Base-by-base conservation (phyloP, 1,140 invertebrate genomes). In the Dysdera silvatica region DNA sequence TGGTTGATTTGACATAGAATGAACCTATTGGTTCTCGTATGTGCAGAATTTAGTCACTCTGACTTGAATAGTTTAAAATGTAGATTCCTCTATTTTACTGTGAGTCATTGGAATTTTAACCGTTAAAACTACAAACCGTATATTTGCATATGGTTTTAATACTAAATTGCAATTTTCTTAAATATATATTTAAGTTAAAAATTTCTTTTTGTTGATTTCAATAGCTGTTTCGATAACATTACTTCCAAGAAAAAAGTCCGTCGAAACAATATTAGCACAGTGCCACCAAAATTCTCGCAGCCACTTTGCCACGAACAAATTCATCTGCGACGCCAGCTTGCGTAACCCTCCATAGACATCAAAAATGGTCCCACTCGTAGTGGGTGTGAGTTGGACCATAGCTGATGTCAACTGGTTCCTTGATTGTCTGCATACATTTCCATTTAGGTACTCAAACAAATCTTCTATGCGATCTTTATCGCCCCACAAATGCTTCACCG, bases 371-470 rank as follows among this genome's bases (percentile, higher is more conserved):
- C 88, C 80, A 3, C 88, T 74, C 32, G 88, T 78, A 58, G 87
- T 85, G 0, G 87, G 87, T 0, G 88, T 90, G 26, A 88, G 79
- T 74, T 90, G 86, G 0, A 86, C 86, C 70, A 71, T 71, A 20
- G 65, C 61, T 7, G 70, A 69, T 8, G 41, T 52, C 12, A 64
- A 37, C 4, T 29, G 16, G 2, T 24, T 33, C 28, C 18, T 3
- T 6, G 20, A 3, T 12, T 33, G 18, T 14, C 4, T 28, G 55
- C 70, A 71, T 1, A 67, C 43, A 2, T 29, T 54, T 18, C 32
- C 23, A 32, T 74, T 71, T 1, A 81, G 61, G 64, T 80, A 80
- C 0, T 56, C 64, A 45, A 81, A 78, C 8, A 85, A 70, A 35
- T 75, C 72, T 0, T 71, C 31, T 57, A 81, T 69, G 3, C 66